Conservation (phyloP, 30 jellyfish, hydroid and myxozoan genomes). For the Cassiopea andromeda region DNA sequence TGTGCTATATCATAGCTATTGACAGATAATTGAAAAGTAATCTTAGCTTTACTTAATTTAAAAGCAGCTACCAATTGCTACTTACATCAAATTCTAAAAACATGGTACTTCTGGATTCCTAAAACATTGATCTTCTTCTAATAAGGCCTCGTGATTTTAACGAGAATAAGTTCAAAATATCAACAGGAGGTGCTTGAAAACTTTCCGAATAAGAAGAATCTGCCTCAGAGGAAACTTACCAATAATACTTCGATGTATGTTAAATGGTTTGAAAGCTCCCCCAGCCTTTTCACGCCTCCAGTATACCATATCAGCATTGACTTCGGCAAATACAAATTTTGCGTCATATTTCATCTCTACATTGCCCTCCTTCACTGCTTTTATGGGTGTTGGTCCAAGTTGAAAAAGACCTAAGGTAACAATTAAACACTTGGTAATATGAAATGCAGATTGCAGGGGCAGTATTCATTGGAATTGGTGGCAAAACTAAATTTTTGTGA, state of each 20-base stretch:
- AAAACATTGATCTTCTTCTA: too few relatives aligned
- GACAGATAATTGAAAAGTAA: not conserved
- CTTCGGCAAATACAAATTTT: constrained; percentile 93
- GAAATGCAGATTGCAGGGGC: too few relatives aligned
- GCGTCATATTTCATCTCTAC: constrained; percentile 79
- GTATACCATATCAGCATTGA: constrained; percentile 87
- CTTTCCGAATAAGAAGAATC: not conserved
- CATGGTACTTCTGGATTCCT: too few relatives aligned
- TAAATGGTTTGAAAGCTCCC: constrained; percentile 69
- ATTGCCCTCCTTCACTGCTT: constrained; percentile 95
- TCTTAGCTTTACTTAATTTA: too few relatives aligned
- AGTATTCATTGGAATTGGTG: too few relatives aligned
- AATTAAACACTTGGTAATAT: not conserved
- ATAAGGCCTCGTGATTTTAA: too few relatives aligned
- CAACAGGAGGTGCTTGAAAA: too few relatives aligned
- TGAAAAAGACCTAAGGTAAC: constrained; percentile 67
- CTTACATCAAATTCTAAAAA: too few relatives aligned
- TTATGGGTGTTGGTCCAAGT: constrained; percentile 92
- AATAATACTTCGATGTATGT: constrained; percentile 52
- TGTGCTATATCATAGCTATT: not conserved
- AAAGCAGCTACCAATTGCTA: not conserved
- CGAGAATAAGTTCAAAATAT: too few relatives aligned
- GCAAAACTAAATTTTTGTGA: too few relatives aligned
- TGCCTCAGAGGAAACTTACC: constrained; percentile 26
- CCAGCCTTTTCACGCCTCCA: constrained; percentile 72